These are phyloP conservation scores for Linnaemya tessellans DNA, from an alignment of 2,888 invertebrate species.

Conservation along the genomic window DNA sequence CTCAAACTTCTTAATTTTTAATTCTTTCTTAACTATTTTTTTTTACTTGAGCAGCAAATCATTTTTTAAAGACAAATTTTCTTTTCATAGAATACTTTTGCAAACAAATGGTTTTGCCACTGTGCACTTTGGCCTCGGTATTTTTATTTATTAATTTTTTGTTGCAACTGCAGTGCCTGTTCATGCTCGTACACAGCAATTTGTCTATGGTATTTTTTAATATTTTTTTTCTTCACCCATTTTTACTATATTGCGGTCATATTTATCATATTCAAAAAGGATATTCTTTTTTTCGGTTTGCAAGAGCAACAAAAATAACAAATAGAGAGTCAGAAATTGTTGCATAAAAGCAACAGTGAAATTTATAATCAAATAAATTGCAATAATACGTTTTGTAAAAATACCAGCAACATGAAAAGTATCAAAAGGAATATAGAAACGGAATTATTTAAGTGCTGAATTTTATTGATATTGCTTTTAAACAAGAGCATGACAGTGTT, in stretches of 20 bases:
- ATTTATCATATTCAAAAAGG: slow-evolving; percentile 65
- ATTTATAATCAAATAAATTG: slow-evolving; percentile 62
- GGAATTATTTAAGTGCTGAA: neutral
- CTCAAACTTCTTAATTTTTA: neutral
- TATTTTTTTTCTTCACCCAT: slow-evolving; percentile 5
- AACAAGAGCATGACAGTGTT: neutral
- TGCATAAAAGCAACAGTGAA: slow-evolving; percentile 61
- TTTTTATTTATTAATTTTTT: slow-evolving; percentile 22
- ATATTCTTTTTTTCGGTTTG: slow-evolving; percentile 20
- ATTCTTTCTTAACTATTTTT: neutral
- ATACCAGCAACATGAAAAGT: neutral
- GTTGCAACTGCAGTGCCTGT: slow-evolving; percentile 23
- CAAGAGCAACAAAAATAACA: neutral
- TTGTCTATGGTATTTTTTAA: slow-evolving; percentile 57
- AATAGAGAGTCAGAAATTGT: slow-evolving; percentile 42
- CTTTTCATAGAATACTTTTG: too few relatives aligned
- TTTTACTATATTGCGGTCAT: slow-evolving; percentile 67
- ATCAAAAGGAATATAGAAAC: neutral
- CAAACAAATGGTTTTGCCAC: neutral
- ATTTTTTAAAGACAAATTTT: too few relatives aligned
- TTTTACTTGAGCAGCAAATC: too few relatives aligned
- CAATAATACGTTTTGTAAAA: slow-evolving; percentile 9
- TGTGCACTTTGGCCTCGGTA: slow-evolving; percentile 17
- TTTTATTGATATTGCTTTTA: neutral
- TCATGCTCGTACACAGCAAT: slow-evolving; percentile 53